Base-by-base conservation (phyloP, 2,113 vertebrate genomes). In the Microtus pennsylvanicus region DNA sequence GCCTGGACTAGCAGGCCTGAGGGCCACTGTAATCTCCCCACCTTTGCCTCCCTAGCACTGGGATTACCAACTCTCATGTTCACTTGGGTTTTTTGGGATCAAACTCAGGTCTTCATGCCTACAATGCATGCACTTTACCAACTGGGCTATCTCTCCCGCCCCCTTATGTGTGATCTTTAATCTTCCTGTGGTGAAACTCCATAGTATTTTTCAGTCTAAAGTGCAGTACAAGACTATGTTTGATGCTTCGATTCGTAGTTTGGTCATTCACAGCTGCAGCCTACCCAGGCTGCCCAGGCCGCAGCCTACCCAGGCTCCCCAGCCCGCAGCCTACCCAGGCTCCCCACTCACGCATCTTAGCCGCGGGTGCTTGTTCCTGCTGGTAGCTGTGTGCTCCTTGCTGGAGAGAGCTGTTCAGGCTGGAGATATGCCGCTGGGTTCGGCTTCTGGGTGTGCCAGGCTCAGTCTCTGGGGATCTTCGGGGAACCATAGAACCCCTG, bases 341-440 rank as follows among this genome's bases (percentile, higher is more conserved):
- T 2, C 0, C 1, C 33, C 6, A 81, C 8, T 88, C 42, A 94
- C 95, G 87, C 38, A 0, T 1, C 24, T 47, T 14, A 33, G 90
- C 98, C 0, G 95, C 90, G 4, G 88, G 94, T 0, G 93, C 97
- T 12, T 0, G 90, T 74, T 99, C 98, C 2, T 97, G 98, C 95
- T 74, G 93, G 9, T 42, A 81, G 7, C 98, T 97, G 61, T 93
- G 88, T 0, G 92, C n/a, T 98, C 98, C 97, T 88, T 12, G 97
- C 61, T 5, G 87, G 0, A 90, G 93, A n/a, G 90, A 70, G 45
- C 72, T 95, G 78, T 93, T 90, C 14, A 33, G 85, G 50, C 83
- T 16, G 45, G 91, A 96, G 21, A 12, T 87, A 77, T 58, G 47
- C 3, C 61, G 91, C 81, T 52, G 95, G 0, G 30, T 22, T 21